Evolutionary conservation across 2,888 invertebrate species (phyloP).

Genomic region (Euplexia lucipara): DNA sequence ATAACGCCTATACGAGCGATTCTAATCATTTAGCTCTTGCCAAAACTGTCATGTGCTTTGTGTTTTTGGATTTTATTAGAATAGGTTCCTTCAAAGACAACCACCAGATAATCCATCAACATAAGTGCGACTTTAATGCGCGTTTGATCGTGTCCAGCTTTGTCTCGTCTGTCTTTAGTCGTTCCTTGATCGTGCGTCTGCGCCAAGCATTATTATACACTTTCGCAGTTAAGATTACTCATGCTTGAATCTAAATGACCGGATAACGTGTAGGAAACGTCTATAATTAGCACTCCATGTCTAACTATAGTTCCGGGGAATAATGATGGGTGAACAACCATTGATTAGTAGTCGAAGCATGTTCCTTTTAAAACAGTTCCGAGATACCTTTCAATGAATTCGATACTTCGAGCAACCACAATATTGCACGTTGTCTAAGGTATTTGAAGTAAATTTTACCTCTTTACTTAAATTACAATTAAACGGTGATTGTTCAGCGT

Average conservation of each 20-base stretch:
- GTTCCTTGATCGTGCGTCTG: slow-evolving; percentile 18
- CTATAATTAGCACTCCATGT: slow-evolving; percentile 42
- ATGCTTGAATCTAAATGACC: slow-evolving; percentile 57
- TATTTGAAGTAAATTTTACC: neutral
- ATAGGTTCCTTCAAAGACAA: neutral
- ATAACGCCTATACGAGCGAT: neutral
- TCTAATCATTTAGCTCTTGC: neutral
- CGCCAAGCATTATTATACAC: slow-evolving; percentile 26
- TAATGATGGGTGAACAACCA: slow-evolving; percentile 15
- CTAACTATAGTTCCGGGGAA: slow-evolving; percentile 38
- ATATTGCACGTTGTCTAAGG: neutral
- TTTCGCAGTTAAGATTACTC: slow-evolving; percentile 55
- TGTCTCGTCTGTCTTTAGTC: neutral
- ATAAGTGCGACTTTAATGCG: neutral
- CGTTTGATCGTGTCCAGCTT: neutral
- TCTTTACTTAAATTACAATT: neutral
- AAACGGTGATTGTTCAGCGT: neutral
- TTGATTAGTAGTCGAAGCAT: slow-evolving; percentile 36
- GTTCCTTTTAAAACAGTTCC: slow-evolving; percentile 11
- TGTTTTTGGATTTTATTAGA: slow-evolving; percentile 3
- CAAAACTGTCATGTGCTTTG: neutral
- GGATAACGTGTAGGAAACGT: slow-evolving; percentile 54
- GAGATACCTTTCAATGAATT: neutral
- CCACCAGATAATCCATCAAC: neutral
- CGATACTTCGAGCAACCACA: neutral